Percentiles rank a stretch among this genome's conserved stretches.
Evolutionary conservation across 2,113 vertebrate species (phyloP).

Genomic region (Vanacampus margaritifer): DNA sequence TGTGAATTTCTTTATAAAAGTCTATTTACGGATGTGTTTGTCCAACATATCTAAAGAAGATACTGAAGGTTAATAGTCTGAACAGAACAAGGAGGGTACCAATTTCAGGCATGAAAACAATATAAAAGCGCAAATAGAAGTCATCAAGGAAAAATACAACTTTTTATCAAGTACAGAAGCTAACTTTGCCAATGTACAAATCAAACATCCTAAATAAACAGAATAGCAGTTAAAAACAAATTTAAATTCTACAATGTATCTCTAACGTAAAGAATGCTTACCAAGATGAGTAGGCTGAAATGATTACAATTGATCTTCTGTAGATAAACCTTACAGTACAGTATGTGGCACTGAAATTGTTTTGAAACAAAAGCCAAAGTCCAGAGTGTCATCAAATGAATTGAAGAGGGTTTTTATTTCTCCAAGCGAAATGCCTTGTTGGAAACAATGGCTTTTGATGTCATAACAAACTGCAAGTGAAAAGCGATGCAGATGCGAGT

Average conservation of each 20-base stretch:
- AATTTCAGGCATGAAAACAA: constrained; percentile 12
- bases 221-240: constrained; percentile 20
- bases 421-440: constrained; percentile 2
- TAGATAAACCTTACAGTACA: constrained; percentile 59
- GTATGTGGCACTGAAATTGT: constrained; percentile 50
- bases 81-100: constrained; percentile 18
- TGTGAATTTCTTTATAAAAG: constrained; percentile 74
- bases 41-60: constrained; percentile 75
- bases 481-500: constrained; percentile 59
- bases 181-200: constrained; percentile 6
- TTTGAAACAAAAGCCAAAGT: constrained; percentile 75
- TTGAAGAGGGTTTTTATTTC: neutral
- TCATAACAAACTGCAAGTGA: constrained; percentile 58
- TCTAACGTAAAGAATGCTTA: neutral
- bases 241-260: constrained; percentile 11
- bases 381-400: constrained; percentile 17
- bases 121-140: constrained; percentile 8
- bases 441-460: constrained; percentile 70
- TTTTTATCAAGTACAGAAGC: constrained; percentile 9
- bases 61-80: constrained; percentile 33
- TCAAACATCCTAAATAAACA: constrained; percentile 21
- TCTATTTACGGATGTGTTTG: constrained; percentile 60
- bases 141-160: constrained; percentile 1
- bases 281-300: constrained; percentile 1
- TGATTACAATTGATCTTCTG: constrained; percentile 62